Conservation (phyloP, 2,888 invertebrate genomes). For the Dascillus cervinus region DNA sequence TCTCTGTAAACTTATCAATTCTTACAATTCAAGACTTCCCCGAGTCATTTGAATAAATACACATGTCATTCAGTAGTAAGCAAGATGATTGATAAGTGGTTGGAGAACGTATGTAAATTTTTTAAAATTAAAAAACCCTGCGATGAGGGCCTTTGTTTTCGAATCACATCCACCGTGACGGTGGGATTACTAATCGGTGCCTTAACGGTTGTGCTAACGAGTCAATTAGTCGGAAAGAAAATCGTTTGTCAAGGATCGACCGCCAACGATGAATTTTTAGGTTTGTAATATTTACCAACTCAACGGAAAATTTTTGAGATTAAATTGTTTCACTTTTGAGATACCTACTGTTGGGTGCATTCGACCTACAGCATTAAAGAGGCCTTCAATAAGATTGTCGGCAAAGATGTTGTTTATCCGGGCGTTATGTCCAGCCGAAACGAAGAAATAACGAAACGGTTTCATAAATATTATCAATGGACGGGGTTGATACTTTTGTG, state of each 20-base stretch:
- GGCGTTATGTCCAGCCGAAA: constrained; percentile 47
- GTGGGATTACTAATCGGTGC: constrained; percentile 11
- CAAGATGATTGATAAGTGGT: too few species aligned
- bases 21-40: too few species aligned
- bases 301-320: not conserved
- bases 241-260: constrained; percentile 7
- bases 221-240: constrained; percentile 14
- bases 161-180: constrained; percentile 9
- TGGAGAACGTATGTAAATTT: constrained; percentile 1
- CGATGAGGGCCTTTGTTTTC: constrained; percentile 5
- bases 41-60: too few species aligned
- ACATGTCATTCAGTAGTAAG: too few species aligned
- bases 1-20: too few species aligned
- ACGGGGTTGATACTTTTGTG: constrained; percentile 51
- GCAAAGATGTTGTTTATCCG: constrained; percentile 73
- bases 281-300: constrained; percentile 4
- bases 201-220: constrained; percentile 12
- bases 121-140: constrained; percentile 2
- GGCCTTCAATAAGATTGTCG: constrained; percentile 70
- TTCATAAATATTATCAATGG: constrained; percentile 54
- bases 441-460: constrained; percentile 27
- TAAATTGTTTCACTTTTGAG: constrained; percentile 12
- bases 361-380: constrained; percentile 79
- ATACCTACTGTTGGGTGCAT: constrained; percentile 84
- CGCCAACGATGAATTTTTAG: constrained; percentile 5